Base-by-base conservation (phyloP, 2,888 invertebrate genomes). In the Mesorhabditis sp. region DNA sequence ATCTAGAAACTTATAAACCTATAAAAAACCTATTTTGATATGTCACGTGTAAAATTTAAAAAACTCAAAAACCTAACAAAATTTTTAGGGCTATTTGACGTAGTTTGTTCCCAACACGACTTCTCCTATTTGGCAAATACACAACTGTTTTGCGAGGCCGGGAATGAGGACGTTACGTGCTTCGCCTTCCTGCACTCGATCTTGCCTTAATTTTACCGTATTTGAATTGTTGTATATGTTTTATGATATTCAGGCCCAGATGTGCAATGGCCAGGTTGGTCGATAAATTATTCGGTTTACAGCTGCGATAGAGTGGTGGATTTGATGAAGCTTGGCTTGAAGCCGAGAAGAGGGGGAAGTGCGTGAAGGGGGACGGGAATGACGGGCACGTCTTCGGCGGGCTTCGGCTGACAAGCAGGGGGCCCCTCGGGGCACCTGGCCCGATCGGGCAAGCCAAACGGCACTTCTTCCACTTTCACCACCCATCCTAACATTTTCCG, bases 101-200 rank as follows among this genome's bases (percentile, higher is more conserved):
- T 80, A 10, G 75, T 80, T 70, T 80, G 80, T 70, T 80, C 80
- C 4, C 73, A 74, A 5, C 78, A 79, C 66, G 80, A 80, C 61
- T 80, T 80, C 74, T 79, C 79, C 5, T 80, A 80, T 62, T 70
- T 80, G 44, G 80, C 80, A 4, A 80, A 80, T 65, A 80, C 80
- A 6, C 79, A 73, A 65, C 69, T 80, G 41, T 80, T 78, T 75
- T 80, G 80, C 66, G 80, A 80, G 70, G 75, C 77, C 50, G 80
- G 80, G 50, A 80, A 80, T 67, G 79, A 78, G 45, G 79, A 80
- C 62, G 77, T 79, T 64, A 79, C 79, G 2, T 80, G 80, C 68
- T 80, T 80, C 69, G 80, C 80, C 15, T 80, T 80, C 75, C 77
- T 80, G 28, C 80, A 80, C 67, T 78, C 80, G 28, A 70, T 80